Percentiles rank a stretch among this genome's conserved stretches.
Evolutionary conservation across 1,140 invertebrate genomes (phyloP).

Genomic region (Euura saliciscinereae): DNA sequence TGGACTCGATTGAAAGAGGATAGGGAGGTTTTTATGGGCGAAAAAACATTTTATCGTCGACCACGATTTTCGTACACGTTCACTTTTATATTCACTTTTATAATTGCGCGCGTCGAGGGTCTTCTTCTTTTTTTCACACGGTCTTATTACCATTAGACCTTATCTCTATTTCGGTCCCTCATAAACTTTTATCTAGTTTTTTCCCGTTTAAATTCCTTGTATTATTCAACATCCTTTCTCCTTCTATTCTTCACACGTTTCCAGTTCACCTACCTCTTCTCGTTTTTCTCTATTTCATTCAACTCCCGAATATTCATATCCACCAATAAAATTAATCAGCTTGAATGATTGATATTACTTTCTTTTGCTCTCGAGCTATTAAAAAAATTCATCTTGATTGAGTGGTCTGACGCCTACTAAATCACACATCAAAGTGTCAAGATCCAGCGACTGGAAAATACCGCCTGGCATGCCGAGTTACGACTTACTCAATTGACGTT

Average conservation of each 20-base stretch:
- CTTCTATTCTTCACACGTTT: slow-evolving; percentile 16
- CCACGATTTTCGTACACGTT: not conserved
- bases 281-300: not conserved
- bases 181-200: slow-evolving; percentile 15
- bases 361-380: not conserved
- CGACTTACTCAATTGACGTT: no score
- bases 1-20: no score
- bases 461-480: not conserved
- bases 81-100: not conserved
- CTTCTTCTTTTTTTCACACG: not conserved
- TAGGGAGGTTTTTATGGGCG: no score
- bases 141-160: not conserved
- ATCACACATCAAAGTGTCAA: not conserved
- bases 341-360: no score
- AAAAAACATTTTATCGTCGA: no score
- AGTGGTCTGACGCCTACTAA: not conserved
- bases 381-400: not conserved
- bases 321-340: not conserved
- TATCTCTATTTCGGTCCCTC: slow-evolving; percentile 5
- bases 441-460: not conserved
- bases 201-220: not conserved
- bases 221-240: not conserved
- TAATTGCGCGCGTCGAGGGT: not conserved
- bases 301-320: not conserved
- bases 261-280: slow-evolving; percentile 5